Conservation (phyloP, 2,797 vertebrate genomes). For the Zenarchopterus dispar region DNA sequence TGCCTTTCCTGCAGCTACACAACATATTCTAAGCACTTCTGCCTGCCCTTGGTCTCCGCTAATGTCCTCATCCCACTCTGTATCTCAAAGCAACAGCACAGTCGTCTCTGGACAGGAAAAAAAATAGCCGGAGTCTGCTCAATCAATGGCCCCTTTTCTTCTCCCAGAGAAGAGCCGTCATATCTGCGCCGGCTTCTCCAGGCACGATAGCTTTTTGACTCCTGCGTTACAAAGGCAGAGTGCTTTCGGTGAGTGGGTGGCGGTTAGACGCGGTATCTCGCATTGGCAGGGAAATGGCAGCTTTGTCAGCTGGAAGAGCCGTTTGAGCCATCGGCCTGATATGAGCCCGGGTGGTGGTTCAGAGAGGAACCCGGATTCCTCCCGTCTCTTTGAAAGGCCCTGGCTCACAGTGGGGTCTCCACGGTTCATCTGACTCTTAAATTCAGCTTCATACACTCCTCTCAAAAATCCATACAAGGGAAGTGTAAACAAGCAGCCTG, state of each 20-base stretch:
- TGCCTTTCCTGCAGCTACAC: constrained; percentile 37
- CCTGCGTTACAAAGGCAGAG: constrained; percentile 60
- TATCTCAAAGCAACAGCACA: constrained; percentile 57
- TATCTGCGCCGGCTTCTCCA: constrained; percentile 67
- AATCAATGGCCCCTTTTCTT: constrained; percentile 73
- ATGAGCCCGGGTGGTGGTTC: constrained; percentile 57
- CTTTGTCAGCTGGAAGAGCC: constrained; percentile 69
- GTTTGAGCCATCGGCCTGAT: constrained; percentile 64
- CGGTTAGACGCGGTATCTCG: constrained; percentile 67
- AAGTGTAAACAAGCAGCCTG: constrained; percentile 7
- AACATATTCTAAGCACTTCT: constrained; percentile 40
- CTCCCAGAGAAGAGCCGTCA: constrained; percentile 63
- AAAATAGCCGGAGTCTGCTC: constrained; percentile 51
- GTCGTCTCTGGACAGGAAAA: constrained; percentile 57
- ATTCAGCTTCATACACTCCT: constrained; percentile 33
- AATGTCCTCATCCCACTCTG: constrained; percentile 68
- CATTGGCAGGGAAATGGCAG: constrained; percentile 72
- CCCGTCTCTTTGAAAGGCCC: constrained; percentile 41
- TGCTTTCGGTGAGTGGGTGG: constrained; percentile 69
- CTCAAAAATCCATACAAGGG: constrained; percentile 25
- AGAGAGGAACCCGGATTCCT: constrained; percentile 46
- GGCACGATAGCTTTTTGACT: constrained; percentile 74
- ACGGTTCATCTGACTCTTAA: constrained; percentile 39
- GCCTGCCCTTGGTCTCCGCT: constrained; percentile 57
- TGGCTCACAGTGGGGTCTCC: constrained; percentile 35